phyloP scores from a whole-genome alignment of 2,113 vertebrate species.

The Rhabdomys dilectus region DNA sequence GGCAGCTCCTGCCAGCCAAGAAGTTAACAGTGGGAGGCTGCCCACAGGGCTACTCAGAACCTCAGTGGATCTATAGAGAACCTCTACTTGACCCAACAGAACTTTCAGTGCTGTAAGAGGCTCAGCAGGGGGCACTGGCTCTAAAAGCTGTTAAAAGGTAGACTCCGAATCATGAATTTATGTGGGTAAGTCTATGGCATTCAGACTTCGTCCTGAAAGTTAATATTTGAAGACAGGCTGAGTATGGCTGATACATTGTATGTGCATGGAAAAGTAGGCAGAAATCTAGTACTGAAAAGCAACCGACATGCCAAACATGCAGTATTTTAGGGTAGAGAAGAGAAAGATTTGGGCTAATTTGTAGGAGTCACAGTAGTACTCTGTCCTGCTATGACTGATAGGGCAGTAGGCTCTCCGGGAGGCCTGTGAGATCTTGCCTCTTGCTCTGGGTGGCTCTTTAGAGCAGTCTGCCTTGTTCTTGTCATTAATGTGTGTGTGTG shows the following conservation, averaged over 20 bases:
- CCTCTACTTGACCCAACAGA: not conserved
- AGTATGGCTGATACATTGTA: not conserved
- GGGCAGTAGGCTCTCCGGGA: not conserved
- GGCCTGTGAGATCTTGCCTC: not conserved
- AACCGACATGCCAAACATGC: not conserved
- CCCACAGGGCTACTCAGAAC: not conserved
- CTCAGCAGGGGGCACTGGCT: too few species aligned
- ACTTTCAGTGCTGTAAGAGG: not conserved
- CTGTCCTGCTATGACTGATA: not conserved
- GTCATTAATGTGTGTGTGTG: not conserved
- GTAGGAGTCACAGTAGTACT: not conserved
- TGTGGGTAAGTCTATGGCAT: not conserved
- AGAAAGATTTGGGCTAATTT: not conserved
- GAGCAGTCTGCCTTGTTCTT: not conserved
- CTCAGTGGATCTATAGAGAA: not conserved
- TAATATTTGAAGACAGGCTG: not conserved
- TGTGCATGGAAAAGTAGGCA: not conserved
- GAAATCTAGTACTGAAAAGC: not conserved
- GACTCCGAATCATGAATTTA: not conserved
- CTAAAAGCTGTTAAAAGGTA: not conserved
- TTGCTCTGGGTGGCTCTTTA: not conserved
- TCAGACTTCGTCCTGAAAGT: not conserved
- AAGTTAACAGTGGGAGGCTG: not conserved
- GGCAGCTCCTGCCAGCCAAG: not conserved
- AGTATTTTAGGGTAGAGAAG: conserved; percentile 14